A percentile compares a stretch with the other conserved stretches of the same genome.
phyloP scores from a whole-genome alignment of 2,113 vertebrate genomes.

The Elgaria multicarinata region DNA sequence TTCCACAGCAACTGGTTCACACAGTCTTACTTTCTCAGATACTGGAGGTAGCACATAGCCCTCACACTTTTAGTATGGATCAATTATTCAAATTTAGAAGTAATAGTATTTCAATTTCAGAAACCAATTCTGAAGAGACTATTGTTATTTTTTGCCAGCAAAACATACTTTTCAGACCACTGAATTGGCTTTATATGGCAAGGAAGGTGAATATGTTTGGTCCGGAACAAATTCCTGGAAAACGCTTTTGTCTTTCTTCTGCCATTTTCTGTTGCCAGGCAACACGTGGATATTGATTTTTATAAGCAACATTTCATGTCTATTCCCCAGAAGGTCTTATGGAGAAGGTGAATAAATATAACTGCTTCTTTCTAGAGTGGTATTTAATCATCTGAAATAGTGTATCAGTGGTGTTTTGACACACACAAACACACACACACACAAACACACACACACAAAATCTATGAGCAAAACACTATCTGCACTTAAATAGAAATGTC shows the following conservation, averaged over 20 bases:
- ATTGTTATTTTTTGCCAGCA: background rate
- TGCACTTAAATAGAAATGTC: background rate
- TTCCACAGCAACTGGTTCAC: no score
- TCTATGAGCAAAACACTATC: background rate
- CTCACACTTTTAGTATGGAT: background rate
- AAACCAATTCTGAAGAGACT: background rate
- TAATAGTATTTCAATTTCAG: background rate
- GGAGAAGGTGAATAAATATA: conserved; percentile 5
- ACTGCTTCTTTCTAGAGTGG: background rate
- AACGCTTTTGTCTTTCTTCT: background rate
- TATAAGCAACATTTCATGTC: background rate
- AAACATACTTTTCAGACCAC: background rate
- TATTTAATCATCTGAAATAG: background rate
- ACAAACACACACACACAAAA: background rate
- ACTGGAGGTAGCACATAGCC: no score
- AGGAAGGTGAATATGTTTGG: background rate
- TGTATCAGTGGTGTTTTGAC: background rate
- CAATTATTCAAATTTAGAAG: background rate
- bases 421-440: background rate
- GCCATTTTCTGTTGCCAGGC: conserved; percentile 12
- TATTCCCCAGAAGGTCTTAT: background rate
- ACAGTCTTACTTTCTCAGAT: no score
- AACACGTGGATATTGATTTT: conserved; percentile 10
- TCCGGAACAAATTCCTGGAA: background rate
- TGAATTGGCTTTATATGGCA: background rate